These are phyloP conservation scores for Pseudomyrmex cubaensis DNA, from an alignment of 1,140 invertebrate species.

Conservation along the genomic window DNA sequence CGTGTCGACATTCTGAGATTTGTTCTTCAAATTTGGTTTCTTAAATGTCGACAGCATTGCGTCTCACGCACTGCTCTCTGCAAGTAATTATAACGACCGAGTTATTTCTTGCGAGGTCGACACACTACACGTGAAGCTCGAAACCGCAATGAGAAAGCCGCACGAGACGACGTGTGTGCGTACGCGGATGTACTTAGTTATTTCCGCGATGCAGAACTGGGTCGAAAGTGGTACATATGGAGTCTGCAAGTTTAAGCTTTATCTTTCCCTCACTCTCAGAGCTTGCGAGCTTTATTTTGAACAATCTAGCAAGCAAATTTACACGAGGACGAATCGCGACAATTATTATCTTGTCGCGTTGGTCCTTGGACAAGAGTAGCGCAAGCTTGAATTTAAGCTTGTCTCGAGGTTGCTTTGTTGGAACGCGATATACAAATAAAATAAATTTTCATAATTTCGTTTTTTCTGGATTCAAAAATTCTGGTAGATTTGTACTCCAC, in stretches of 20 bases:
- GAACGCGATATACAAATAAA: constrained; percentile 36
- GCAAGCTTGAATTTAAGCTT: constrained; percentile 11
- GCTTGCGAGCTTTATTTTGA: constrained; percentile 10
- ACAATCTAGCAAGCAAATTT: constrained; percentile 14
- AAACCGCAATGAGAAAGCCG: constrained; percentile 66
- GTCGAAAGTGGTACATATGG: constrained; percentile 61
- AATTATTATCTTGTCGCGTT: constrained; percentile 30
- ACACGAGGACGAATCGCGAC: constrained; percentile 19
- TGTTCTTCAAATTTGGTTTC: constrained; percentile 14
- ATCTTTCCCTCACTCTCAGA: constrained; percentile 10
- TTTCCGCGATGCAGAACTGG: constrained; percentile 71
- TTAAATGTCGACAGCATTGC: constrained; percentile 22
- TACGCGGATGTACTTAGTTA: constrained; percentile 69
- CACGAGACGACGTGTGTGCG: constrained; percentile 26
- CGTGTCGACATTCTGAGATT: background rate
- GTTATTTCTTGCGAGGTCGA: constrained; percentile 69
- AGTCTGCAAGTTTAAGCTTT: constrained; percentile 17
- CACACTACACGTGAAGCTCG: constrained; percentile 30
- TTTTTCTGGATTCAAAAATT: constrained; percentile 1
- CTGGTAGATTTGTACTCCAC: background rate
- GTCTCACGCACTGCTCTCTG: constrained; percentile 25
- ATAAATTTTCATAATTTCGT: constrained; percentile 17
- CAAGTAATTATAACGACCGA: constrained; percentile 62
- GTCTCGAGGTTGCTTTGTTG: constrained; percentile 31
- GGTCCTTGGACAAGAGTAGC: constrained; percentile 44